Evolutionary conservation across 2,888 invertebrate species (phyloP).

Genomic region (Tenthredo amoena): DNA sequence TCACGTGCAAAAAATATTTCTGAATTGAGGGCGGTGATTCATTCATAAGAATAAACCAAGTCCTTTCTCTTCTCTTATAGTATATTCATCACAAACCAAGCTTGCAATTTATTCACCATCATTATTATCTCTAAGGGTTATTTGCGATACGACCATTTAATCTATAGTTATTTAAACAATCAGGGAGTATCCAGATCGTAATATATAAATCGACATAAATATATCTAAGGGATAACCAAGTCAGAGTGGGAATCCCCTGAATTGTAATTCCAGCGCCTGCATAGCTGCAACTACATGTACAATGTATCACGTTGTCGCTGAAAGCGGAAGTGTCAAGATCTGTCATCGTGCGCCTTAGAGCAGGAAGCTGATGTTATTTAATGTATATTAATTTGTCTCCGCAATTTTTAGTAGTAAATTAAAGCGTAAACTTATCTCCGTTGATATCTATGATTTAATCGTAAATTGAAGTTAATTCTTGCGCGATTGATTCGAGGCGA

Average conservation of each 20-base stretch:
- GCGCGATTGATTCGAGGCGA: neutral
- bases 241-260: neutral
- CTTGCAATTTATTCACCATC: neutral
- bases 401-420: neutral
- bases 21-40: neutral
- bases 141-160: neutral
- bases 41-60: too few species aligned
- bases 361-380: neutral
- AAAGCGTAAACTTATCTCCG: neutral
- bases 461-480: neutral
- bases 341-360: neutral
- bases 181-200: neutral
- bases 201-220: neutral
- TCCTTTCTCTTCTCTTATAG: too few species aligned
- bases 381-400: neutral
- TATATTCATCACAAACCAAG: too few species aligned
- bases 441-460: neutral
- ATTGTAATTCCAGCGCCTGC: neutral
- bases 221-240: neutral
- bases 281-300: conserved; percentile 2
- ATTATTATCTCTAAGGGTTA: neutral
- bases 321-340: neutral
- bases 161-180: neutral
- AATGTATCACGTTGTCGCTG: neutral
- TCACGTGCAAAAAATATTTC: neutral